phyloP scores from a whole-genome alignment of 53 echinoderm and acorn worm species.

The Mesocentrotus franciscanus region DNA sequence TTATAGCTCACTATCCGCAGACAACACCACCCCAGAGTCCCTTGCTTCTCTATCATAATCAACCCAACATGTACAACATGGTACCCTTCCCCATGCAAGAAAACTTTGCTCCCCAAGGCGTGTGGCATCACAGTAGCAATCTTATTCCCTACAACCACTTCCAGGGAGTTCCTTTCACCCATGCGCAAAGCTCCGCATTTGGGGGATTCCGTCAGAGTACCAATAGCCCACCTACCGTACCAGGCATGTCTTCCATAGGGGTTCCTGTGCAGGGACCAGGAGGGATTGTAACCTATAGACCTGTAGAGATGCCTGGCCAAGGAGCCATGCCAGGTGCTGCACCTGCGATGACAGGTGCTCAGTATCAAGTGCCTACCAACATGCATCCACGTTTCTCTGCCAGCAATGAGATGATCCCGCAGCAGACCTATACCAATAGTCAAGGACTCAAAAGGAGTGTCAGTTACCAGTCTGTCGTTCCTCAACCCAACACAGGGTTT shows the following conservation, averaged over 20 bases:
- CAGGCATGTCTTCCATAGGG: constrained; percentile 64
- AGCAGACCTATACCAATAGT: constrained; percentile 37
- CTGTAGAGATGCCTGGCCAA: constrained; percentile 2
- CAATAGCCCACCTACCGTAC: constrained; percentile 60
- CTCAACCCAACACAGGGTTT: background rate
- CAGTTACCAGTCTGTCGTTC: constrained; percentile 57
- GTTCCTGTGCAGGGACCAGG: constrained; percentile 60
- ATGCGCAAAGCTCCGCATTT: constrained; percentile 55
- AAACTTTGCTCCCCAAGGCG: constrained; percentile 59
- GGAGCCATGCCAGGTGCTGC: constrained; percentile 47
- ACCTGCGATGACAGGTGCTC: constrained; percentile 16
- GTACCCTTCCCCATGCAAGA: constrained; percentile 51
- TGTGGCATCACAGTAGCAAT: constrained; percentile 54
- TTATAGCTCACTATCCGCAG: constrained; percentile 52
- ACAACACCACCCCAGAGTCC: constrained; percentile 64
- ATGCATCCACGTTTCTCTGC: constrained; percentile 58
- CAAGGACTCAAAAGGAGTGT: constrained; percentile 61
- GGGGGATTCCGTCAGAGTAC: constrained; percentile 45
- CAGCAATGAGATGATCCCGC: constrained; percentile 46
- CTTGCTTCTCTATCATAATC: background rate
- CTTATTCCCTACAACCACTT: constrained; percentile 61
- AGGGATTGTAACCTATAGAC: constrained; percentile 38
- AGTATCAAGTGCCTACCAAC: constrained; percentile 59
- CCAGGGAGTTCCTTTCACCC: constrained; percentile 63
- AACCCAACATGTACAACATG: constrained; percentile 62